Percentiles rank a stretch among this genome's conserved stretches.
Evolutionary conservation across 92 coral and sea anemone species (phyloP).

Genomic region (Epizoanthus rinbou): DNA sequence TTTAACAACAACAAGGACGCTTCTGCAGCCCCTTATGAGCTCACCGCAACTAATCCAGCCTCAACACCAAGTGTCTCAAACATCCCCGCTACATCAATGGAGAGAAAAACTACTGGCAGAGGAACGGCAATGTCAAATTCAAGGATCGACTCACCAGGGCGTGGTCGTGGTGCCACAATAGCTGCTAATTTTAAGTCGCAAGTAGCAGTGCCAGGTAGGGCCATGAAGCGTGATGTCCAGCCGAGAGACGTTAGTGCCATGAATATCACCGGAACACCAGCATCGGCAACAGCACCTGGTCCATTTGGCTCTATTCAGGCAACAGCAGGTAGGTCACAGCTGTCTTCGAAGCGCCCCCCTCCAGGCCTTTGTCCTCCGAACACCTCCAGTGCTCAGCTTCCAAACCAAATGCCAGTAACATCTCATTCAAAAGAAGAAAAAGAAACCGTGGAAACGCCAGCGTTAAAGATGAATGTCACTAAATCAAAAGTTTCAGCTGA

Average conservation of each 20-base stretch:
- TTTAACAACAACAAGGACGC: not conserved
- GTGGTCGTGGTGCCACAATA: slow-evolving; percentile 21
- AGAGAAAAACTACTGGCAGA: too few species aligned
- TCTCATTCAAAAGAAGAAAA: not conserved
- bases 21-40: not conserved
- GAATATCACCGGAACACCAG: not conserved
- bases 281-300: not conserved
- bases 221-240: not conserved
- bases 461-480: not conserved
- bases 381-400: not conserved
- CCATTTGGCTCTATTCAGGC: not conserved
- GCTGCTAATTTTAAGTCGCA: slow-evolving; percentile 2
- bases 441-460: not conserved
- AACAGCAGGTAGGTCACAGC: not conserved
- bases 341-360: not conserved
- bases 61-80: not conserved
- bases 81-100: not conserved
- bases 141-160: not conserved
- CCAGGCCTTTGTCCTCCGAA: not conserved
- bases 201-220: slow-evolving; percentile 1
- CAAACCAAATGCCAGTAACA: not conserved
- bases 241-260: too few species aligned
- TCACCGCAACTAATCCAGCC: not conserved
- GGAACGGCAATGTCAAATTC: not conserved
- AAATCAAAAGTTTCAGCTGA: not conserved